These are phyloP conservation scores for Chloroceryle amazona DNA, from an alignment of 2,797 vertebrate genomes.

Conservation along the genomic window DNA sequence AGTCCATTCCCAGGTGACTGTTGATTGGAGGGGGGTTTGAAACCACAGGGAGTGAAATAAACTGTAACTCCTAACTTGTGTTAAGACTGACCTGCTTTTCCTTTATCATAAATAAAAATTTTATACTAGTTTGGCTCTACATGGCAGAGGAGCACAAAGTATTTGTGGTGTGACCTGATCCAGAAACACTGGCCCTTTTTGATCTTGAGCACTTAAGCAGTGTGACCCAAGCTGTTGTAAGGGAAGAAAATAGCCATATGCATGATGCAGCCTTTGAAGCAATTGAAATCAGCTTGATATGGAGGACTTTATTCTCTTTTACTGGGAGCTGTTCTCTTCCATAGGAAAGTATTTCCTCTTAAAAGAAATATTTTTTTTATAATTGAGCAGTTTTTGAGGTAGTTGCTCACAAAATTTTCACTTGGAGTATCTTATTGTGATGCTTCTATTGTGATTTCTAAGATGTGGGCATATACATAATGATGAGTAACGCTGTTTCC, in stretches of 20 bases:
- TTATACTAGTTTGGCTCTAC: neutral
- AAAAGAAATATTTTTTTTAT: neutral
- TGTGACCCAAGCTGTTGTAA: neutral
- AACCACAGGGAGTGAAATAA: neutral
- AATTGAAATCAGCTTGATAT: neutral
- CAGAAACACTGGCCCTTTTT: neutral
- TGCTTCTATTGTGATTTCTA: neutral
- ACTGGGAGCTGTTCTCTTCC: neutral
- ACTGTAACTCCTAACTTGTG: neutral
- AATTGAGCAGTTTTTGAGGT: neutral
- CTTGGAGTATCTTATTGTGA: neutral
- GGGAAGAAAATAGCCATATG: neutral
- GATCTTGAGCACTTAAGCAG: neutral
- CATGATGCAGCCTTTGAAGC: neutral
- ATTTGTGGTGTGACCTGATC: neutral
- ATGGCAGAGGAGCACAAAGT: neutral
- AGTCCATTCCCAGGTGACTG: neutral
- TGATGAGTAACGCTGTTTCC: neutral
- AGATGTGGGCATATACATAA: neutral
- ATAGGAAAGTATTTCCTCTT: neutral
- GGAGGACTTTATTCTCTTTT: neutral
- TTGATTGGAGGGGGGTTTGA: neutral
- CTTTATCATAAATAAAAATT: neutral
- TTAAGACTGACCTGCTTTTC: slow-evolving; percentile 39
- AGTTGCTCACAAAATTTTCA: neutral